Base-by-base conservation (phyloP, 2,797 vertebrate genomes). In the Acridotheres tristis region DNA sequence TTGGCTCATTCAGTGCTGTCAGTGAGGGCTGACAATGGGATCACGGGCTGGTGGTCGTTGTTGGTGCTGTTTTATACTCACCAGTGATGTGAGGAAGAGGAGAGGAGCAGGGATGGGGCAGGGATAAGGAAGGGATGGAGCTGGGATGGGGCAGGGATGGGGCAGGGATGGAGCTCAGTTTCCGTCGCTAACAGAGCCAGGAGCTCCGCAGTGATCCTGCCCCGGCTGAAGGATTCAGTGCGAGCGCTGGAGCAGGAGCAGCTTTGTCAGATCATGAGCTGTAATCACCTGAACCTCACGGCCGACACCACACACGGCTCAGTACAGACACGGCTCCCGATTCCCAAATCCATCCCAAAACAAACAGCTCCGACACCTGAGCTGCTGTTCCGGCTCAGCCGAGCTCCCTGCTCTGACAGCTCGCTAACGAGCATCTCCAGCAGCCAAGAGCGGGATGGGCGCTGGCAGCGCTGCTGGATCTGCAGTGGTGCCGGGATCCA, bases 21-120 rank as follows among this genome's bases (percentile, higher is more conserved):
- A 63, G 77, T 68, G 90, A 83, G 58, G 76, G 72, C 82, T 96
- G 93, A 74, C 61, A 72, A 88, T 78, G 83, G 77, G 85, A 79
- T 79, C 91, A 45, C 11, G 47, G 13, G 32, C 74, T 69, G 62
- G 42, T 57, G 59, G 55, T 3, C 38, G 74, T 54, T 69, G 78
- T 40, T 40, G 38, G 38, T 40, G 38, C 63, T 63, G 53, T 75
- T 80, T 80, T 27, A 42, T 42, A 14, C 26, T 65, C 51, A 5
- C 62, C 21, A 5, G 40, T 34, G 73, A 32, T 2, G 13, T 12
- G 40, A 4, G 88, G 51, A 29, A 27, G n/a, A 8, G 47, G 47
- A 76, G 38, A 55, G 22, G 38, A 69, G 43, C 1, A 4, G 38
- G 27, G 62, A 21, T 5, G 43, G 84, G 6, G 23, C 32, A 10